Percentiles rank a stretch among this genome's conserved stretches.
Evolutionary conservation across 2,888 invertebrate species (phyloP).

Genomic region (Agrypnus murinus): DNA sequence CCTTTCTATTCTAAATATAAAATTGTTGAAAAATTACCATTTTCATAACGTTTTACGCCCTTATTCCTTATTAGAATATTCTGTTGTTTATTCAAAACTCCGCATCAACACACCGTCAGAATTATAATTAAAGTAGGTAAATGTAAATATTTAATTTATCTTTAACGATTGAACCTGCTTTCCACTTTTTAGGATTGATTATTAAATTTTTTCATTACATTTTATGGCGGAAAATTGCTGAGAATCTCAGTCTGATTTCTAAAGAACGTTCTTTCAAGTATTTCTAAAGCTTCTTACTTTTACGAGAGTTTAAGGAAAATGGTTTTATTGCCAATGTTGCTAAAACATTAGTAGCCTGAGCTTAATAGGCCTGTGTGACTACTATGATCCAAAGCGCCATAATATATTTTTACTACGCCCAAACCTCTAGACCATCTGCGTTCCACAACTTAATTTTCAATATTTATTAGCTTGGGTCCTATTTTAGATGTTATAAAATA

Average conservation of each 20-base stretch:
- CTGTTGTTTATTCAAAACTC: not conserved
- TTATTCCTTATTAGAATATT: not conserved
- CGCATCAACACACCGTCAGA: conserved; percentile 3
- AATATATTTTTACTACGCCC: conserved; percentile 50
- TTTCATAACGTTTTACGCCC: conserved; percentile 4
- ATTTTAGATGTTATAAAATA: conserved; percentile 1
- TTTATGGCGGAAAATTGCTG: not conserved
- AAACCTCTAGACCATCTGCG: conserved; percentile 47
- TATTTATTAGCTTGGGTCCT: not conserved
- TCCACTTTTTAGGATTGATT: too few species aligned
- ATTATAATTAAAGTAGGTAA: conserved; percentile 3
- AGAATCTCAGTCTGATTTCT: not conserved
- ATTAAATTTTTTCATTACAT: not conserved
- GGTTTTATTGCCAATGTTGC: conserved; percentile 26
- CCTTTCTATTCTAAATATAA: too few species aligned
- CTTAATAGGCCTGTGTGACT: conserved; percentile 1
- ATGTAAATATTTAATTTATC: conserved; percentile 1
- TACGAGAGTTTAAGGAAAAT: not conserved
- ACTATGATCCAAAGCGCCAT: conserved; percentile 33
- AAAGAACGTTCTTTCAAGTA: not conserved
- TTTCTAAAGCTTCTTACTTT: conserved; percentile 3
- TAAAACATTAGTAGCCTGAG: conserved; percentile 20
- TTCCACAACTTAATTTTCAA: conserved; percentile 22
- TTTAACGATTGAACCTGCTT: too few species aligned
- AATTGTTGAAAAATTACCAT: conserved; percentile 1